Conservation (phyloP, 1,140 invertebrate genomes). For the Apocrypta bakeri region DNA sequence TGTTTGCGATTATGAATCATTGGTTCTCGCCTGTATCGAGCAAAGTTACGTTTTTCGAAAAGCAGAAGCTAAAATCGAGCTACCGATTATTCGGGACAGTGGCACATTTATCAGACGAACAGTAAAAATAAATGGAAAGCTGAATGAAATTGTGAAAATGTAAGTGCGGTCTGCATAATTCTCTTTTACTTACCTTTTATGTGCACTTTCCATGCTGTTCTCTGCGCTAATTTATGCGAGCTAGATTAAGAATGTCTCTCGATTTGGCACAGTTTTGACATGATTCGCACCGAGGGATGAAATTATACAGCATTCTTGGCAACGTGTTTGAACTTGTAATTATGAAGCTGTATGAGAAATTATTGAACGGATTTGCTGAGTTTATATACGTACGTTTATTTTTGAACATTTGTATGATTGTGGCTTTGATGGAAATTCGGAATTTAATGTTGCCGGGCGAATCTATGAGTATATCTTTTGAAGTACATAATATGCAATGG, state of each 20-base stretch:
- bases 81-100: too few species aligned
- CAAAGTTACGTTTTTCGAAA: too few species aligned
- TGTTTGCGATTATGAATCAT: background rate
- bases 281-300: background rate
- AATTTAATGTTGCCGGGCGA: too few species aligned
- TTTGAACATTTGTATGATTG: background rate
- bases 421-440: background rate
- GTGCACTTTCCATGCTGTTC: background rate
- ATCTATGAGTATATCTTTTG: too few species aligned
- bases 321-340: background rate
- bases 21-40: too few species aligned
- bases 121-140: background rate
- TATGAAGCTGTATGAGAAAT: background rate
- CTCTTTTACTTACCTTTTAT: background rate
- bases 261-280: background rate
- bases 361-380: background rate
- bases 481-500: too few species aligned
- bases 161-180: background rate
- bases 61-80: too few species aligned
- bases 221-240: background rate
- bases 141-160: conserved; percentile 14
- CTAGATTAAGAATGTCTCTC: background rate
- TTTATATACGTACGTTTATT: background rate
- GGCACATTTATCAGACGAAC: too few species aligned
- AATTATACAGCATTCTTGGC: background rate